Evolutionary conservation across 2,113 vertebrate genomes (phyloP), one percentile per base, ranked within the genome.

Genomic region (Baryphthengus martii): DNA sequence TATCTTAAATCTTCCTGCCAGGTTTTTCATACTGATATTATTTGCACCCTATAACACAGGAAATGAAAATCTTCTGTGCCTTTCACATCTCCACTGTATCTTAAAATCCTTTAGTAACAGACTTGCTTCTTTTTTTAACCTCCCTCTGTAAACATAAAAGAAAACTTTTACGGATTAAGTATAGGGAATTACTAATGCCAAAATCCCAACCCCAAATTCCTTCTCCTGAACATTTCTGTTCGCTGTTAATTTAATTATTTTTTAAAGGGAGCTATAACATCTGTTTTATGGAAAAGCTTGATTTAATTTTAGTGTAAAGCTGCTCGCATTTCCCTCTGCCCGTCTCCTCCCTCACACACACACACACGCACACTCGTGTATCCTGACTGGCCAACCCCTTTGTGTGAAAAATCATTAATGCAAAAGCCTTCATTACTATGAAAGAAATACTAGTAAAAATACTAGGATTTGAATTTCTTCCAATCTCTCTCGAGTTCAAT

Each of bases 21-120:
- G 98, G 98, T 98, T 99, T 99, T 99, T 98, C 98, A 97, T 98
- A 97, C 98, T 98, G 99, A 99, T 99, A 99, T 98, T 98, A 98
- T 99, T 98, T 98, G 98, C 98, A 96, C 98, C 92, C 97, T 98
- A 93, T 98, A 98, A 98, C 98, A 98, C 99, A 99, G 99, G 99
- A 99, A 99, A 99, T 99, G 99, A 99, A 99, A 98, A 98, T 98
- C 98, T 98, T 98, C 97, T 97, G 90, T 97, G 97, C 97, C 96
- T 97, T 98, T 97, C 97, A 93, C 96, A 91, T 97, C 89, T 92
- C 97, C 97, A 93, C 98, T 98, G 98, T 98, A 98, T 98, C 98
- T 98, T 96, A 98, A 97, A 97, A 98, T 97, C 97, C 97, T 97
- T 94, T 62, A 95, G 94, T 82, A 92, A 91, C 94, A 95, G 95